Conservation (phyloP, 2,113 vertebrate genomes). For the Podarcis raffonei region DNA sequence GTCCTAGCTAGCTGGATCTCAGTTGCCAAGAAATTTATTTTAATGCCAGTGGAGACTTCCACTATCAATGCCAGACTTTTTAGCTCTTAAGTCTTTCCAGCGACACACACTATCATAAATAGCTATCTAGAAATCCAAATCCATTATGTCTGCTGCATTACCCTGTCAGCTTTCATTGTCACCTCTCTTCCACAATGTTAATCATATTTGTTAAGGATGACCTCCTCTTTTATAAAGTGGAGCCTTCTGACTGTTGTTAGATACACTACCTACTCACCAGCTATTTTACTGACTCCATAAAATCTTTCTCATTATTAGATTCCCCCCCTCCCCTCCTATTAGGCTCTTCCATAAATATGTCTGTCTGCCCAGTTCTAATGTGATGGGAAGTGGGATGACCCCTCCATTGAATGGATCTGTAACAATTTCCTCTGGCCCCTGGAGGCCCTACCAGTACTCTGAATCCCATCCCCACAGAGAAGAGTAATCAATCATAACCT, state of each 20-base stretch:
- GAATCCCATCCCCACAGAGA: too few relatives aligned
- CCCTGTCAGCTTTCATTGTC: slow-evolving; percentile 21
- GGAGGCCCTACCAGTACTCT: neutral
- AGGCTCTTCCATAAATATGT: neutral
- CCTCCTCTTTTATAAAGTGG: slow-evolving; percentile 18
- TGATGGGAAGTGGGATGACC: neutral
- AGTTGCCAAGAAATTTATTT: neutral
- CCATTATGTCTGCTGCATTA: slow-evolving; percentile 19
- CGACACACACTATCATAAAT: slow-evolving; percentile 9
- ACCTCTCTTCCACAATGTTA: slow-evolving; percentile 13
- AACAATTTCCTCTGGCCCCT: neutral
- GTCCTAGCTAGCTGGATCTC: neutral
- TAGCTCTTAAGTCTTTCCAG: slow-evolving; percentile 8
- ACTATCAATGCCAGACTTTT: slow-evolving; percentile 5
- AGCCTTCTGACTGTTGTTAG: neutral
- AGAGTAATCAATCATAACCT: too few relatives aligned
- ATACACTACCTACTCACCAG: slow-evolving; percentile 2
- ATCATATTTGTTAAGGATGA: slow-evolving; percentile 32
- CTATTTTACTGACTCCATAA: slow-evolving; percentile 10
- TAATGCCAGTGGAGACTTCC: neutral
- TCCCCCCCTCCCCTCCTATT: neutral
- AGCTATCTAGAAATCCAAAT: slow-evolving; percentile 1
- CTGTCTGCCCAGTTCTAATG: neutral
- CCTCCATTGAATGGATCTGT: neutral
- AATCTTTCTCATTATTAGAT: neutral